phyloP scores from a whole-genome alignment of 2,888 invertebrate species.

The Protula sp. region DNA sequence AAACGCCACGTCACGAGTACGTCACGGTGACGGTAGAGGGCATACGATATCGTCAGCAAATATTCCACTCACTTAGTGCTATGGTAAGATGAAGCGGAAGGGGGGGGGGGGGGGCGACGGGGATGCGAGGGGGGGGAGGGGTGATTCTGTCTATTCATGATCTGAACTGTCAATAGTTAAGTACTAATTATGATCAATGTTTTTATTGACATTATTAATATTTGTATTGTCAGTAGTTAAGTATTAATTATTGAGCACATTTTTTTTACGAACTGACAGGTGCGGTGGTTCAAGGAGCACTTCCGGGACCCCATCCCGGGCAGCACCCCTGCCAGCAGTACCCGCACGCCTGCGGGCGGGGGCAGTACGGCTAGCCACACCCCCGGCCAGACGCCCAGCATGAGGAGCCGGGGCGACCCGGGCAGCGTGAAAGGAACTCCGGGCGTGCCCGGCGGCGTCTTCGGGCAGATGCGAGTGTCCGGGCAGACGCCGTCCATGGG shows the following conservation, averaged over 20 bases:
- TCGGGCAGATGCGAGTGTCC: neutral
- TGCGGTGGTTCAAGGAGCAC: constrained; percentile 99
- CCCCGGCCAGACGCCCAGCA: neutral
- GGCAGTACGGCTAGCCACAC: neutral
- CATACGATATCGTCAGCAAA: constrained; percentile 73
- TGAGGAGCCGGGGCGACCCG: neutral
- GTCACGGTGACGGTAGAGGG: constrained; percentile 88
- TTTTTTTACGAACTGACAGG: too few species aligned
- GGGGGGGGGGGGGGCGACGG: too few species aligned
- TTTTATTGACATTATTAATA: too few species aligned
- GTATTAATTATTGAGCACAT: too few species aligned
- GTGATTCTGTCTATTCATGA: too few species aligned
- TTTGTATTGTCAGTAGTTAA: too few species aligned
- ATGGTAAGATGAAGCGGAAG: too few species aligned
- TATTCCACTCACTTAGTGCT: constrained; percentile 74
- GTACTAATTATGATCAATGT: too few species aligned
- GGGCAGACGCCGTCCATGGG: neutral
- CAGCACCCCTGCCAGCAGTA: neutral
- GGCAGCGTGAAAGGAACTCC: neutral
- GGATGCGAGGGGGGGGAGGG: too few species aligned
- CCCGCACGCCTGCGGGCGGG: constrained; percentile 10
- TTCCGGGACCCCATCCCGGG: constrained; percentile 73
- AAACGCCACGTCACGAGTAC: constrained; percentile 82
- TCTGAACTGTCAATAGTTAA: too few species aligned
- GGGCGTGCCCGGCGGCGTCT: neutral